These are phyloP conservation scores for Diorhabda sublineata DNA, from an alignment of 1,140 invertebrate species.

Conservation along the genomic window DNA sequence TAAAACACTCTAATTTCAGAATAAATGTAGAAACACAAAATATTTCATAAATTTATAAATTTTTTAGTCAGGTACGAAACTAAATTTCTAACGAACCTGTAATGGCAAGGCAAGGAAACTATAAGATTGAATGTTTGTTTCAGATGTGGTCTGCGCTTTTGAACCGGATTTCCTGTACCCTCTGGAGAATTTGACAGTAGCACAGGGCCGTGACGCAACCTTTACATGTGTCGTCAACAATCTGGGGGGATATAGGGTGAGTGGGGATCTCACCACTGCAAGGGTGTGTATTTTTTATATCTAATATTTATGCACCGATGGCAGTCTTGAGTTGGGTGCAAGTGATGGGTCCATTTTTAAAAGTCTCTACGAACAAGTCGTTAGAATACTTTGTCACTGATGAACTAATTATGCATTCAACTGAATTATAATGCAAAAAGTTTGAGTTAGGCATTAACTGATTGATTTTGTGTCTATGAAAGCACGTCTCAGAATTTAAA, in stretches of 20 bases:
- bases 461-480: neutral
- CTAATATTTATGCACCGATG: constrained; percentile 33
- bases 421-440: neutral
- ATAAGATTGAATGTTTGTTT: constrained; percentile 32
- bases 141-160: constrained; percentile 56
- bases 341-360: constrained; percentile 21
- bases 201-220: constrained; percentile 80
- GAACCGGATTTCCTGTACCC: constrained; percentile 82
- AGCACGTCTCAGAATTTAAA: too few relatives aligned
- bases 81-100: too few relatives aligned
- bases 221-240: constrained; percentile 89
- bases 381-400: neutral
- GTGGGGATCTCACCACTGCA: constrained; percentile 75
- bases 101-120: neutral
- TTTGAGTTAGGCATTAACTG: neutral
- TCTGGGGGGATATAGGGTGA: constrained; percentile 88
- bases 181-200: constrained; percentile 80
- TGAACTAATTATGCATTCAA: constrained; percentile 1
- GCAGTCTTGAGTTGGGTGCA: constrained; percentile 20
- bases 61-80: too few relatives aligned
- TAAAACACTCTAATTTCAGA: too few relatives aligned
- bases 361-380: constrained; percentile 3
- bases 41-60: too few relatives aligned
- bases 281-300: constrained; percentile 64
- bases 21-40: too few relatives aligned